Evolutionary conservation across 2,113 vertebrate genomes (phyloP).

Genomic region (Dipodomys spectabilis): DNA sequence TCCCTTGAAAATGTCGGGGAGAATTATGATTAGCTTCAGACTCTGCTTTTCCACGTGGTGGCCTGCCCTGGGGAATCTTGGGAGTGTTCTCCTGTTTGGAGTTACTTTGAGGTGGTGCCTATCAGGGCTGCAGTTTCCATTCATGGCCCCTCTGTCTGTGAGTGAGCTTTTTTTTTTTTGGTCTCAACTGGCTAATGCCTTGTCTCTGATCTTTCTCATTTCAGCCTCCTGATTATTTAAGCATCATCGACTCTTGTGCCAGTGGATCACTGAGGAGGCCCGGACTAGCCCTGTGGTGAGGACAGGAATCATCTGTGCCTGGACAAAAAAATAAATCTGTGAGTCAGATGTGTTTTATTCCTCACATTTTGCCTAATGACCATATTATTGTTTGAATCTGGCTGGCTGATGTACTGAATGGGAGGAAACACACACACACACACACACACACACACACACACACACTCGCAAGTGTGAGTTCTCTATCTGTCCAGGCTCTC

Average conservation of each 20-base stretch:
- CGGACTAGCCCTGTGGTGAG: not conserved
- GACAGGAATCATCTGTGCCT: not conserved
- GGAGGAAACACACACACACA: too few relatives aligned
- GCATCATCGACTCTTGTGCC: accelerated
- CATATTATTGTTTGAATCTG: accelerated
- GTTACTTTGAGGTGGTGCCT: not conserved
- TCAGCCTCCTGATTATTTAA: not conserved
- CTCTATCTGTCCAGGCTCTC: accelerated
- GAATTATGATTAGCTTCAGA: not conserved
- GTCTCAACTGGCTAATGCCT: not conserved
- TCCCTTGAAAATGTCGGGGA: not conserved
- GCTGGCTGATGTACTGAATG: accelerated
- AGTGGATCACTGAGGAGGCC: not conserved
- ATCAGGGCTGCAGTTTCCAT: not conserved
- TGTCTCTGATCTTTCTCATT: not conserved
- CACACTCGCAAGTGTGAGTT: too few relatives aligned
- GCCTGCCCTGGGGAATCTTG: not conserved
- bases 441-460: too few relatives aligned
- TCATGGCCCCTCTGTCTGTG: not conserved
- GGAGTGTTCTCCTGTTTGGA: not conserved
- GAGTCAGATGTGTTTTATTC: not conserved
- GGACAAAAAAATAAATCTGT: not conserved
- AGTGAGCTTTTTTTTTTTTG: not conserved
- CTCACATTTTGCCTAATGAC: accelerated
- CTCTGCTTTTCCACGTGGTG: not conserved